Conservation (phyloP, 2,888 invertebrate species). For the Apocheima hispidaria region DNA sequence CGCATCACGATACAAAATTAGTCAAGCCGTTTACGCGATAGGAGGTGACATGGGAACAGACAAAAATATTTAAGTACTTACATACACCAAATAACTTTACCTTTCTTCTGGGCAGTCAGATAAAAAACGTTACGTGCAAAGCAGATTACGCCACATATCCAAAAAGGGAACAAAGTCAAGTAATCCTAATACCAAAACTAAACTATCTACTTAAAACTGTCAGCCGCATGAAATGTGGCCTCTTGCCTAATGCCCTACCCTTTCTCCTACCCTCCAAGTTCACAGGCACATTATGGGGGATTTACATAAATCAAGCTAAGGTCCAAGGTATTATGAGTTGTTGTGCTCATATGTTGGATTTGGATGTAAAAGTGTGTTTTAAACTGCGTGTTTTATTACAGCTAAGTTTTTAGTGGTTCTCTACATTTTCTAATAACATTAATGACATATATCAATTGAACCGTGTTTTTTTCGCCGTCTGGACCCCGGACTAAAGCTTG, state of each 20-base stretch:
- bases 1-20: too few species aligned
- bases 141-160: constrained; percentile 7
- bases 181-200: constrained; percentile 27
- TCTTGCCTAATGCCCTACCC: constrained; percentile 31
- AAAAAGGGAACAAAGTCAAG: constrained; percentile 30
- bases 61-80: too few species aligned
- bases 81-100: too few species aligned
- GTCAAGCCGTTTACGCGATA: too few species aligned
- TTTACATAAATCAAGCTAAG: constrained; percentile 39
- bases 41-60: too few species aligned
- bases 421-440: too few species aligned
- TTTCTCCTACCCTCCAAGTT: constrained; percentile 25
- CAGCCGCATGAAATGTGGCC: constrained; percentile 39
- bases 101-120: too few species aligned
- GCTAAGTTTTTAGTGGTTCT: too few species aligned
- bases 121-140: too few species aligned
- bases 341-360: constrained; percentile 21
- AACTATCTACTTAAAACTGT: constrained; percentile 39
- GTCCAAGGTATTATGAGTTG: constrained; percentile 27
- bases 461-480: too few species aligned
- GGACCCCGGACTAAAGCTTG: too few species aligned
- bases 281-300: constrained; percentile 38
- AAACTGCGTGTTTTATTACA: constrained; percentile 2
- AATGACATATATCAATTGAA: too few species aligned
- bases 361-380: not conserved